A percentile compares a stretch with the other conserved stretches of the same genome.
phyloP scores from a whole-genome alignment of 1,140 invertebrate genomes.

The Trichogramma pretiosum region DNA sequence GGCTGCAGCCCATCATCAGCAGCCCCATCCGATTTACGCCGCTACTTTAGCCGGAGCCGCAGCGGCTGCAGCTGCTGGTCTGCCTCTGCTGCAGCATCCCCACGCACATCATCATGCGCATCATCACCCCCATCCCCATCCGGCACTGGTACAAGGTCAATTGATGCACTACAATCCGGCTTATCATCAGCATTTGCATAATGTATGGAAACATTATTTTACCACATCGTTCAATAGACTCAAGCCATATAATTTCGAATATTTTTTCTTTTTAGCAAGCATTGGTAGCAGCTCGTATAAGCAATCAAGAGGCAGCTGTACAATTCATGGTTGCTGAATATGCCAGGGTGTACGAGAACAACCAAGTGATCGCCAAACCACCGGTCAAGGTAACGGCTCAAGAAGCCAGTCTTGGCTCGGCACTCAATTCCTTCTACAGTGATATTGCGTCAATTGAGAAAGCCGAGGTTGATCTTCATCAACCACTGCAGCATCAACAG shows the following conservation, averaged over 20 bases:
- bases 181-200: slow-evolving; percentile 40
- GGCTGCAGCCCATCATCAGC: no score
- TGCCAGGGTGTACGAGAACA: slow-evolving; percentile 38
- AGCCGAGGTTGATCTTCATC: slow-evolving; percentile 21
- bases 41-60: slow-evolving; percentile 32
- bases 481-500: slow-evolving; percentile 17
- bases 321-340: slow-evolving; percentile 40
- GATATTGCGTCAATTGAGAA: slow-evolving; percentile 51
- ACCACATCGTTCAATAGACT: background rate
- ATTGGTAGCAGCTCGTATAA: slow-evolving; percentile 33
- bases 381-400: slow-evolving; percentile 36
- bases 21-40: slow-evolving; percentile 36
- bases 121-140: slow-evolving; percentile 18
- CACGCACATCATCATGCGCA: background rate
- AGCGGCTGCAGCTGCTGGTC: slow-evolving; percentile 30
- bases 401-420: slow-evolving; percentile 38
- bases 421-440: slow-evolving; percentile 53
- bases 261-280: slow-evolving; percentile 28
- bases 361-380: slow-evolving; percentile 39
- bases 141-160: slow-evolving; percentile 37
- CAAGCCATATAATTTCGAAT: slow-evolving; percentile 4
- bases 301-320: slow-evolving; percentile 34
- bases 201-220: slow-evolving; percentile 25
- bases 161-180: slow-evolving; percentile 38
- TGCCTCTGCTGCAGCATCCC: slow-evolving; percentile 29